phyloP scores from a whole-genome alignment of 2,797 vertebrate genomes.

The Phalanger gymnotis region DNA sequence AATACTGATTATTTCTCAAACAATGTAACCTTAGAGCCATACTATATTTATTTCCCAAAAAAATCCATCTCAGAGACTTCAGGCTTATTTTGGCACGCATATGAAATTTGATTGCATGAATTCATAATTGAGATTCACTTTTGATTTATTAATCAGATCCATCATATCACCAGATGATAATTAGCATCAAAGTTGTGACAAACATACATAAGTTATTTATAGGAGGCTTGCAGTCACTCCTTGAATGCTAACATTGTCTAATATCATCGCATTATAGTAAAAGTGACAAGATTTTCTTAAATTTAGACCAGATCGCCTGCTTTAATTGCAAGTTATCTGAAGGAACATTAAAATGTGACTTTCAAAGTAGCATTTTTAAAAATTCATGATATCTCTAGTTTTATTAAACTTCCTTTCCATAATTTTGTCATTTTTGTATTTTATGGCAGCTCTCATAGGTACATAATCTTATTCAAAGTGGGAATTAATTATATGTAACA shows the following conservation, averaged over 20 bases:
- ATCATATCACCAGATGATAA: slow-evolving; percentile 69
- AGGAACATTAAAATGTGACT: slow-evolving; percentile 33
- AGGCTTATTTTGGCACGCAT: slow-evolving; percentile 61
- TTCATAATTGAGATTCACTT: slow-evolving; percentile 72
- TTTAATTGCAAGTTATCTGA: slow-evolving; percentile 44
- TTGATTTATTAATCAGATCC: slow-evolving; percentile 77
- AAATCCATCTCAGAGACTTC: slow-evolving; percentile 65
- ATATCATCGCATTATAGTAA: slow-evolving; percentile 60
- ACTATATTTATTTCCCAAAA: slow-evolving; percentile 56
- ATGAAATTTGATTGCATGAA: slow-evolving; percentile 69
- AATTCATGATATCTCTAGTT: slow-evolving; percentile 18
- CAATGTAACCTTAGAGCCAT: slow-evolving; percentile 36
- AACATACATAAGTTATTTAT: slow-evolving; percentile 67
- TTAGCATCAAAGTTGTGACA: slow-evolving; percentile 67
- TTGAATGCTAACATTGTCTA: slow-evolving; percentile 63
- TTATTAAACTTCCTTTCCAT: slow-evolving; percentile 46
- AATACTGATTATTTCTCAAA: slow-evolving; percentile 4
- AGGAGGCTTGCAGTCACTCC: slow-evolving; percentile 35
- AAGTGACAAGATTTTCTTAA: slow-evolving; percentile 26
- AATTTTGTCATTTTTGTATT: slow-evolving; percentile 59
- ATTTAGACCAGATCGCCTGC: slow-evolving; percentile 40
- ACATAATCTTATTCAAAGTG: slow-evolving; percentile 25
- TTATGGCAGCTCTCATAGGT: slow-evolving; percentile 19
- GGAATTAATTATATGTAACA: background rate
- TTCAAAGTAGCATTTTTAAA: slow-evolving; percentile 55